Conservation (phyloP, 2,888 invertebrate species). For the Polymixis flavicincta region DNA sequence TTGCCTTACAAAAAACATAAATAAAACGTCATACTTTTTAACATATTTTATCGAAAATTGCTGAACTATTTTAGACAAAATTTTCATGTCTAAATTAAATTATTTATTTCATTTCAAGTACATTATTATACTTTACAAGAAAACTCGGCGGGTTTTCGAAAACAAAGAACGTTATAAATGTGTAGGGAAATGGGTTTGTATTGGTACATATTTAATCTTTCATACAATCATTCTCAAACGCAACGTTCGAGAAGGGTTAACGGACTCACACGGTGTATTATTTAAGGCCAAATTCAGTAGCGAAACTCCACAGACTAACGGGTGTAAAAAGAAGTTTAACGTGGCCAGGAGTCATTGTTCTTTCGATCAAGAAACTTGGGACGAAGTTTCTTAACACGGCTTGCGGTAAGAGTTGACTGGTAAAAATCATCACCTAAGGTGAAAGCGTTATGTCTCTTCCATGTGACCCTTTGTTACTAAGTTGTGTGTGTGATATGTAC, state of each 20-base stretch:
- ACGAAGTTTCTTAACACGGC: too few relatives aligned
- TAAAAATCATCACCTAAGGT: too few relatives aligned
- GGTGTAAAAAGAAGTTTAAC: too few relatives aligned
- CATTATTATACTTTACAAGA: background rate
- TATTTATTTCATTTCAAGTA: background rate
- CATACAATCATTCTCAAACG: background rate
- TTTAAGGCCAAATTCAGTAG: background rate
- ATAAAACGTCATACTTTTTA: background rate
- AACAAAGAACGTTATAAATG: conserved; percentile 5
- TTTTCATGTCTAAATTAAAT: background rate
- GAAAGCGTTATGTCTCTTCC: too few relatives aligned
- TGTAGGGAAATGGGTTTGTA: background rate
- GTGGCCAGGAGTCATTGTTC: too few relatives aligned
- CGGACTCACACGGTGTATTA: conserved; percentile 3
- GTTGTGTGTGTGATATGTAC: too few relatives aligned
- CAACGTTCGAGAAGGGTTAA: background rate
- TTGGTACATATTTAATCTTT: conserved; percentile 1
- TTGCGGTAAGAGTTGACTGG: too few relatives aligned
- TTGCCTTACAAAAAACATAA: background rate
- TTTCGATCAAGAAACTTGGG: too few relatives aligned
- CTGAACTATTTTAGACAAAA: background rate
- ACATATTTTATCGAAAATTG: background rate
- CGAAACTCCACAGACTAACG: background rate
- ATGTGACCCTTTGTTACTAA: too few relatives aligned
- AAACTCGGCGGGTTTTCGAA: background rate